phyloP scores from a whole-genome alignment of 2,888 invertebrate genomes.

The Drosophila longiperda region DNA sequence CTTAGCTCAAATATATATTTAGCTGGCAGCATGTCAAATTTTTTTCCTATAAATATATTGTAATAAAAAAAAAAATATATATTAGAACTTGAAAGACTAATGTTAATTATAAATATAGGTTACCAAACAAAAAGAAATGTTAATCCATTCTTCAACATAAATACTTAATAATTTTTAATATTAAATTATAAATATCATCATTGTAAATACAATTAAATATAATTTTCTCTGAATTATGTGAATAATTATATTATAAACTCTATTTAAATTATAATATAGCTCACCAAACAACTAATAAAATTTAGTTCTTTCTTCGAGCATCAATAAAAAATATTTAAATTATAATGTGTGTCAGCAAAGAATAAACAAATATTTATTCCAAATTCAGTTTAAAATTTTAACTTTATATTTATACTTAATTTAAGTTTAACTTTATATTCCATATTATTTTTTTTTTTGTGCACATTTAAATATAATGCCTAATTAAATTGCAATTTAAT shows the following conservation, averaged over 20 bases:
- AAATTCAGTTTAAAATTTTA: background rate
- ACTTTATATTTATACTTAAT: background rate
- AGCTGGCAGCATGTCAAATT: background rate
- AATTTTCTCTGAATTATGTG: too few species aligned
- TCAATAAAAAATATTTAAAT: background rate
- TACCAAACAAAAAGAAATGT: background rate
- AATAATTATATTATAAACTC: too few species aligned
- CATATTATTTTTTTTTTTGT: background rate
- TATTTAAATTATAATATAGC: too few species aligned
- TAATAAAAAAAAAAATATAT: too few species aligned
- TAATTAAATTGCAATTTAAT: background rate
- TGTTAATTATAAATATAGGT: too few species aligned
- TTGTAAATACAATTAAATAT: background rate
- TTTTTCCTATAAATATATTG: too few species aligned
- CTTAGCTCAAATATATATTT: background rate
- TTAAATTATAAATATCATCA: background rate
- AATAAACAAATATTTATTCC: background rate
- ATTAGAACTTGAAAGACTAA: too few species aligned
- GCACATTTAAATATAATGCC: background rate
- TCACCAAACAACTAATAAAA: too few species aligned
- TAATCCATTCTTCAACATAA: background rate
- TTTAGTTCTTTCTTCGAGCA: too few species aligned
- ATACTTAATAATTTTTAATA: background rate
- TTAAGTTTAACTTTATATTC: background rate
- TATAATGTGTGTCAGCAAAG: background rate